phyloP scores from a whole-genome alignment of 1,140 invertebrate genomes.

The Panulirus ornatus region DNA sequence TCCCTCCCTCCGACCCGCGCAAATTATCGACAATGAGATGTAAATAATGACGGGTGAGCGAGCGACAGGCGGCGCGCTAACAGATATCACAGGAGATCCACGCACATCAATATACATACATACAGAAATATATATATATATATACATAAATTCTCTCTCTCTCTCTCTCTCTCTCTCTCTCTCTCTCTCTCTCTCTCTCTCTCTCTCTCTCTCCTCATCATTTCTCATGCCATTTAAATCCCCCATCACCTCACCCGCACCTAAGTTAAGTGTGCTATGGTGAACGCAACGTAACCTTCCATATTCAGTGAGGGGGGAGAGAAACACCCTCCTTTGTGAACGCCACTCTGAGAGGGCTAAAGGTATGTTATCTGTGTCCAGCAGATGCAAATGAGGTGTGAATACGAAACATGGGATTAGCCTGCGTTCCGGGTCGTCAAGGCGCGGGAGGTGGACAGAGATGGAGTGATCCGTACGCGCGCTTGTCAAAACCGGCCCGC shows the following conservation, averaged over 20 bases:
- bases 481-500: not conserved
- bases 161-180: too few relatives aligned
- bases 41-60: slow-evolving; percentile 54
- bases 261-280: not conserved
- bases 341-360: slow-evolving; percentile 34
- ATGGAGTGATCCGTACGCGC: slow-evolving; percentile 25
- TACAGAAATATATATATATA: too few relatives aligned
- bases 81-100: not conserved
- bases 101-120: not conserved
- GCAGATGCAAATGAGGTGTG: slow-evolving; percentile 42
- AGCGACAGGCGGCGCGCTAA: slow-evolving; percentile 11
- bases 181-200: too few relatives aligned
- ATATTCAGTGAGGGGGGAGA: not conserved
- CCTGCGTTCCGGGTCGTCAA: not conserved
- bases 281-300: not conserved
- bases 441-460: slow-evolving; percentile 5
- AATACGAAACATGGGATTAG: not conserved
- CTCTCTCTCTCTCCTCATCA: not conserved
- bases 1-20: not conserved
- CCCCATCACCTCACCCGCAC: not conserved
- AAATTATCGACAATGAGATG: slow-evolving; percentile 67
- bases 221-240: not conserved
- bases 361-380: slow-evolving; percentile 22
- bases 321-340: slow-evolving; percentile 29
- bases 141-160: too few relatives aligned